Evolutionary conservation across 2,888 invertebrate genomes (phyloP), one percentile per base, ranked within the genome.

Genomic region (Muschampia plurimacula): DNA sequence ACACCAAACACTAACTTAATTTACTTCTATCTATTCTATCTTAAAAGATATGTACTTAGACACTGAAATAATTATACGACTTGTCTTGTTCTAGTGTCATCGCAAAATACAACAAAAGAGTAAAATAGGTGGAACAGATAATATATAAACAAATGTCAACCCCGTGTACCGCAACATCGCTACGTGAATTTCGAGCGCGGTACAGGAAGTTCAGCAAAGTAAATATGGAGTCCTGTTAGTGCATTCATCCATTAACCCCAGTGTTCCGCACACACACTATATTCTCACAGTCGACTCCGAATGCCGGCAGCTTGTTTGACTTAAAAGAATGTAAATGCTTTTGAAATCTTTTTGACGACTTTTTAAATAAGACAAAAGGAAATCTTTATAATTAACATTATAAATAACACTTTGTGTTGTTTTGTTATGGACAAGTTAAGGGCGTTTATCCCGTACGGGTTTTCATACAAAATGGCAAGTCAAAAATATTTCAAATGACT

Each of bases 191-290:
- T 55, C 55, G 22, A 55, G 55, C 22, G 9, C 7, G 15, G 22
- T 55, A 22, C 22, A 55, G 55, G 55, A 55, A 55, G 55, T 55
- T 55, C 22, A 55, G 22, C 22, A 55, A 55, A 55, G 55, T 55
- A 55, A 55, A 55, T 55, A 55, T 55, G 22, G 22, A 55, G 9
- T 55, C 52, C 15, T 52, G 52, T 52, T 52, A 52, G 52, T 55
- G 52, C 52, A 55, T 55, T 55, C 52, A 55, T 55, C 52, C 52
- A 55, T 55, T 55, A 22, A 55, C 52, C 52, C 52, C 7, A 55
- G 52, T 55, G 52, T 55, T 55, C 52, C 52, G 22, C 52, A 55
- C 52, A 55, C 9, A 55, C 52, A 7, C 39, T 55, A 22, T 22
- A 55, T 55, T 55, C 52, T 55, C 49, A 46, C 49, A 49, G 49